Evolutionary conservation across 2,888 invertebrate genomes (phyloP), one percentile per base, ranked within the genome.

Genomic region (Zaprionus obscuricornis): DNA sequence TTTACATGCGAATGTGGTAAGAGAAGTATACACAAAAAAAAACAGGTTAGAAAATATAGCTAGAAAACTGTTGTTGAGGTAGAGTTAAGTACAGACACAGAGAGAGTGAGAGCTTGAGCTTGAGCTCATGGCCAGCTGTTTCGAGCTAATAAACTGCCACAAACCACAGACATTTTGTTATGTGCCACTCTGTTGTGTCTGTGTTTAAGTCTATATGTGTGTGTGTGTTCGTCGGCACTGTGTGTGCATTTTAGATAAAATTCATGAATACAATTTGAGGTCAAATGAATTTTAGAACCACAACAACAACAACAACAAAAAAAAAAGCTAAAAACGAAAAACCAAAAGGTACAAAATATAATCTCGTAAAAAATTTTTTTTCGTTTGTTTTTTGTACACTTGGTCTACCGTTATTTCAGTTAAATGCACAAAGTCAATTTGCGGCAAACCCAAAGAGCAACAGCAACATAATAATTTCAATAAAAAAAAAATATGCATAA

Each of bases 191-290:
- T 7, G 26, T 8, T 11, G 1, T 11, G 27, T 7, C 6, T 1
- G 6, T 3, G 42, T 36, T 26, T 18, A 47, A 45, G 3, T 29
- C 10, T 37, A 7, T 13, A 16, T 17, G 33, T 17, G 40, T 22
- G 64, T 22, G 20, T 40, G 26, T 24, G 39, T 31, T 22, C 17
- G 29, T 42, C n/a, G 16, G 36, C 3, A n/a, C 11, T 51, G n/a
- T 39, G 39, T 65, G 58, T 73, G 63, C 63, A 57, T 54, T 73
- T 49, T 11, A 50, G 74, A 82, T 81, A 63, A 77, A 69, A 57
- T 56, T 66, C 51, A 81, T 72, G 75, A 71, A 76, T 69, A 52
- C 54, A 57, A 54, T 66, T 66, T 64, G 24, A 26, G 42, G 37
- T 24, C 36, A 72, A 59, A 59, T 56, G 54, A 56, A 73, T 66